A percentile compares a stretch with the other conserved stretches of the same genome.
Conservation (phyloP, 1,140 invertebrate genomes). For the Drosophila arizonae region DNA sequence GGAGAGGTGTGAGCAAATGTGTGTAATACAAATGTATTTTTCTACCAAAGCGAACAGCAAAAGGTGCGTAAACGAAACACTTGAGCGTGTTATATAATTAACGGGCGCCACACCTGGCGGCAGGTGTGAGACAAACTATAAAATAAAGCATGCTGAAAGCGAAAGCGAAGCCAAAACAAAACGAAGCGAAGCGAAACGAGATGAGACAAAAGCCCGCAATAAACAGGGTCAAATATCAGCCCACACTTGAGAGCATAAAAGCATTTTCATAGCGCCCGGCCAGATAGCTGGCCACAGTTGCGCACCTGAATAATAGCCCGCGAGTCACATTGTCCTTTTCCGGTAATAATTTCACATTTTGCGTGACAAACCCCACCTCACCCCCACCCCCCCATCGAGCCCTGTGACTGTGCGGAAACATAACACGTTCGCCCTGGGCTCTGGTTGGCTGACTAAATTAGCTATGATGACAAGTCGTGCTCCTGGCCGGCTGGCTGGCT, state of each 20-base stretch:
- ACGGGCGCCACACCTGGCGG: conserved; percentile 35
- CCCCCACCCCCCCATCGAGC: not conserved
- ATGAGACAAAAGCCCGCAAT: conserved; percentile 10
- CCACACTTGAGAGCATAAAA: conserved; percentile 71
- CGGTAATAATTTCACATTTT: conserved; percentile 76
- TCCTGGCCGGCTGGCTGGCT: conserved; percentile 28
- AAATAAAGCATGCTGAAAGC: conserved; percentile 61
- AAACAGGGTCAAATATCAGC: conserved; percentile 55
- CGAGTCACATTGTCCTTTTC: conserved; percentile 68
- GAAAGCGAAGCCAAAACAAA: conserved; percentile 6
- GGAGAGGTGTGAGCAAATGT: not conserved
- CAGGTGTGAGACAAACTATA: conserved; percentile 72
- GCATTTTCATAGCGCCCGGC: conserved; percentile 58
- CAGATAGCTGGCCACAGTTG: conserved; percentile 19
- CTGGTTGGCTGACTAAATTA: conserved; percentile 59
- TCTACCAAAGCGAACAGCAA: conserved; percentile 39
- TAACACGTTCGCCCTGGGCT: conserved; percentile 55
- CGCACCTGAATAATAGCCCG: conserved; percentile 60
- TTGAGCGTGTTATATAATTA: conserved; percentile 73
- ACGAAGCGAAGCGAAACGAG: conserved; percentile 15
- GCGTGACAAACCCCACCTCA: conserved; percentile 33
- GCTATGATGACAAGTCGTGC: conserved; percentile 59
- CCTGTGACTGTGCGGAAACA: conserved; percentile 48
- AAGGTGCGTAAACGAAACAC: conserved; percentile 75
- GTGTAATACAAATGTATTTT: conserved; percentile 50